Conservation (phyloP, 2,113 vertebrate genomes). For the Apaloderma vittatum region DNA sequence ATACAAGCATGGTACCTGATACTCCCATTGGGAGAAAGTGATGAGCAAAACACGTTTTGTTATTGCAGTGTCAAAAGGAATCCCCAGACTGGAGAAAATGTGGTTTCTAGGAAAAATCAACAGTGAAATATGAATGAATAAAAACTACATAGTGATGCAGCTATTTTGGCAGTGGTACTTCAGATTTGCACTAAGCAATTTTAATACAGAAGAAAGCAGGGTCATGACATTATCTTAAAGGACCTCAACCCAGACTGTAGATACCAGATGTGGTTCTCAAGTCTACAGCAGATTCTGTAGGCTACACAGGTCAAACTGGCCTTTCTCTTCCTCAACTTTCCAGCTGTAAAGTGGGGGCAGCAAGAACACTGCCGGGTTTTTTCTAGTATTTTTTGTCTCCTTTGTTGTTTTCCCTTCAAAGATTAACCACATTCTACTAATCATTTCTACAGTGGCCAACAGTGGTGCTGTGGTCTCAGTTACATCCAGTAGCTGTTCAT, state of each 20-base stretch:
- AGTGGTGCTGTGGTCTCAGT: neutral
- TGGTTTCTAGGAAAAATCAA: neutral
- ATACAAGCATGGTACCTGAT: rapidly evolving
- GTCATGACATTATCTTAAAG: neutral
- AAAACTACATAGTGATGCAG: neutral
- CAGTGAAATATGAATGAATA: neutral
- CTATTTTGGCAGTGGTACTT: neutral
- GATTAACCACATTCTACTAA: neutral
- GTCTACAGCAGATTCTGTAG: neutral
- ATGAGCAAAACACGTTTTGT: slow-evolving; percentile 12
- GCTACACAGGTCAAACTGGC: too few relatives aligned
- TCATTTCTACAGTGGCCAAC: neutral
- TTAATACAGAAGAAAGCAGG: neutral
- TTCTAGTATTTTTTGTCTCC: neutral
- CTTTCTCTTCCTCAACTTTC: neutral
- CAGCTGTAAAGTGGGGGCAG: rapidly evolving
- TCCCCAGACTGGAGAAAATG: neutral
- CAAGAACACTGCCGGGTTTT: neutral
- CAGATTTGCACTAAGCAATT: neutral
- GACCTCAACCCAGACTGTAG: neutral
- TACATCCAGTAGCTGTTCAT: neutral
- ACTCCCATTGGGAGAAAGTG: neutral
- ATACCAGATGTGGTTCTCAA: neutral
- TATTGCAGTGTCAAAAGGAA: neutral
- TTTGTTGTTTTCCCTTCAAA: neutral